Percentiles rank a stretch among this genome's conserved stretches.
Conservation (phyloP, 2,888 invertebrate species). For the Octodonta nipae region DNA sequence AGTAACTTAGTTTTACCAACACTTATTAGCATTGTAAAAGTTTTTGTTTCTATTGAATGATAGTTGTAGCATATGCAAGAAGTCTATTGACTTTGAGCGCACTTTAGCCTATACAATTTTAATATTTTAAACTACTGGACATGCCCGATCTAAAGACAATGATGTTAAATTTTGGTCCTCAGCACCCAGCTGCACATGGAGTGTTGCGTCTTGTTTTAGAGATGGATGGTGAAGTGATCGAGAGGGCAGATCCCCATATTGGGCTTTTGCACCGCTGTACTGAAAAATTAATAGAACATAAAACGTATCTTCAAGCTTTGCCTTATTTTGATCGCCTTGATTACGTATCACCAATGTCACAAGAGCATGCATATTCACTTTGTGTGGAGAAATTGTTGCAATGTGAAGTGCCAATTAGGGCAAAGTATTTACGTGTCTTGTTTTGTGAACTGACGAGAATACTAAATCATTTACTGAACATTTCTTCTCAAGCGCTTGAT, state of each 20-base stretch:
- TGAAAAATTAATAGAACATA: constrained; percentile 95
- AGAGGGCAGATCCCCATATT: constrained; percentile 89
- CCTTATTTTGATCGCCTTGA: constrained; percentile 97
- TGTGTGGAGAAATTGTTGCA: constrained; percentile 94
- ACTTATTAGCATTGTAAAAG: no score
- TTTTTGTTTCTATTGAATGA: no score
- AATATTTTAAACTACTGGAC: background rate
- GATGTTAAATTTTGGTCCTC: constrained; percentile 80
- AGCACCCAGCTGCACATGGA: constrained; percentile 90
- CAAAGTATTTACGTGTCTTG: constrained; percentile 89
- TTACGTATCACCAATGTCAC: constrained; percentile 99
- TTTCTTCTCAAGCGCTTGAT: constrained; percentile 93
- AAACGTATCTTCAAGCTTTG: constrained; percentile 92
- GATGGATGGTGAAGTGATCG: constrained; percentile 72
- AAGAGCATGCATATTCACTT: constrained; percentile 90
- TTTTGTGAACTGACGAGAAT: constrained; percentile 93
- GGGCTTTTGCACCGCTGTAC: constrained; percentile 93
- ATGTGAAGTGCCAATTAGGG: constrained; percentile 83
- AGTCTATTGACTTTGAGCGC: constrained; percentile 1
- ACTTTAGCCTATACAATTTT: constrained; percentile 1
- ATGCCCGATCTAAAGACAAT: constrained; percentile 54
- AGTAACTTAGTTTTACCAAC: no score
- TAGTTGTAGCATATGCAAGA: background rate
- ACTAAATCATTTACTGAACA: constrained; percentile 93
- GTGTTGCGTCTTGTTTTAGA: constrained; percentile 75